Base-by-base conservation (phyloP, 2,797 vertebrate species). In the Anguilla pacifica region DNA sequence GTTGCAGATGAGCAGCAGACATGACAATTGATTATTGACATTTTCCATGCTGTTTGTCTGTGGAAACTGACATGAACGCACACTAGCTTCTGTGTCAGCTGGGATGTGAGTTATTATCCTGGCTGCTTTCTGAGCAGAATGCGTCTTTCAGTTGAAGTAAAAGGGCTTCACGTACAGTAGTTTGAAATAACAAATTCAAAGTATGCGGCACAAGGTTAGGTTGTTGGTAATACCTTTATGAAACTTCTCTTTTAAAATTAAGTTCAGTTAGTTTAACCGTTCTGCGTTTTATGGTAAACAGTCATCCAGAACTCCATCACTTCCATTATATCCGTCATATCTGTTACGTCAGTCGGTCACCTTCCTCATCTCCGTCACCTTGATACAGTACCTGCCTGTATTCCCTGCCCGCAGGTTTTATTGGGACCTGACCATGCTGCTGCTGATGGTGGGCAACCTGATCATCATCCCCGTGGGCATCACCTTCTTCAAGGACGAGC, bases 401-500 rank as follows among this genome's bases (percentile, higher is more conserved):
- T 57, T 81, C 35, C 86, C 22, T 82, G 43, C 83, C 15, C 85
- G 82, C 92, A 99, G 98, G 96, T 99, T 99, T 97, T 99, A 99
- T 88, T 99, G 99, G 99, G 99, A 99, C 95, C 96, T 99, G 94
- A 99, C 98, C 91, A 99, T 99, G 99, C 95, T 99, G 93, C 95
- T 99, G 87, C 96, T 99, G 93, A 99, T 99, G 99, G 98, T 99
- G 90, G 99, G 98, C 83, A 99, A 99, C 95, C 96, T 99, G 92
- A 99, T 99, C 96, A 99, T 99, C 94, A 99, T 99, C 90, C 98
- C 99, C 0, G 98, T 99, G 91, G 98, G 99, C 94, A 99, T 99
- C 96, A 99, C 98, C 1, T 99, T 99, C 96, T 99, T 99, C 96
- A 99, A 99, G 92, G 99, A 99, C 0, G 99, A 99, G 93, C 97